Base-by-base conservation (phyloP, 2,113 vertebrate genomes). In the Edolisoma coerulescens region DNA sequence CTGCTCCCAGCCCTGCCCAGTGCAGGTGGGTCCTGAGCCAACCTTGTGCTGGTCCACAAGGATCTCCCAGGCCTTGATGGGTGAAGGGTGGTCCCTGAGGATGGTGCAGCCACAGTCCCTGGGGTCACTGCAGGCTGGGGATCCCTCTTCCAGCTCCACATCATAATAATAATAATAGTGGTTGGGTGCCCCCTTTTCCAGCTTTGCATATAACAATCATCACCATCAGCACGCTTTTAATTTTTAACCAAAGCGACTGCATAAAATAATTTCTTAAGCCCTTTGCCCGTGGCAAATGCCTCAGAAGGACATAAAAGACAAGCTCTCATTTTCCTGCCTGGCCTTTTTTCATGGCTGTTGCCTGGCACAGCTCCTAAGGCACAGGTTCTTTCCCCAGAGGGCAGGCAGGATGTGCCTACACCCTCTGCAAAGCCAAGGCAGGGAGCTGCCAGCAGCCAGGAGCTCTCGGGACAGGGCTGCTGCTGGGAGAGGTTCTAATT, bases 21-120 rank as follows among this genome's bases (percentile, higher is more conserved):
- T 7, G 54, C 83, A 60, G 78, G 10, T 23, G 77, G 20, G 3
- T 56, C 35, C 73, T 75, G 67, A 65, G 42, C 52, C 41, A 7
- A 12, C 3, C 26, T 3, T 21, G 41, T 32, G 27, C 37, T 63
- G 49, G 9, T 49, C 32, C 74, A 24, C 0, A 0, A 49, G 53
- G 39, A 30, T 9, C 19, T 64, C 23, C 22, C 0, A 0, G 42
- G 28, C 41, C 49, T 15, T 6, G 35, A 7, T 27, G 50, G 18
- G 37, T 69, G 65, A 42, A 65, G 23, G 28, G 4, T 42, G 59
- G 17, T 45, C 37, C 11, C 64, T 28, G 6, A 74, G 39, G 45
- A 23, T 39, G 35, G 54, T 17, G 41, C 30, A 68, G 59, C 37
- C 27, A 13, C 21, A 16, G 49, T 15, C 35, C 32, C 57, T 53